These are phyloP conservation scores for Bellardia bayeri DNA, from an alignment of 2,888 invertebrate species.

Conservation along the genomic window DNA sequence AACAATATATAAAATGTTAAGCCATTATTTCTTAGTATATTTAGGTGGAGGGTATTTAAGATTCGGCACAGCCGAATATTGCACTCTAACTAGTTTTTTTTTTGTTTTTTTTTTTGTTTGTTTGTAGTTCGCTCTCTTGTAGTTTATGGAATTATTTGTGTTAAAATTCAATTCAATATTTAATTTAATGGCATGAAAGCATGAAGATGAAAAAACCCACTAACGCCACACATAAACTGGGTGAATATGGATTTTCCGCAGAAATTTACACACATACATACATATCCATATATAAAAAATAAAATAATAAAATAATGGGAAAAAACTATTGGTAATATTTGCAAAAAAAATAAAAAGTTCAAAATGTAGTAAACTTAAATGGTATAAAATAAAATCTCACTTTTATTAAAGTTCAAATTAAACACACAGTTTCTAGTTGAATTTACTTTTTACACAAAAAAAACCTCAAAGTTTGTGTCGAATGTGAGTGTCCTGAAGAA, in stretches of 20 bases:
- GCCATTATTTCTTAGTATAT: too few species aligned
- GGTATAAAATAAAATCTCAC: conserved; percentile 13
- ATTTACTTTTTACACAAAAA: conserved; percentile 11
- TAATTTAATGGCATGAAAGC: conserved; percentile 55
- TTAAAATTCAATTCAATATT: conserved; percentile 64
- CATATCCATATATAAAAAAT: not conserved
- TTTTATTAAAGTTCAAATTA: conserved; percentile 33
- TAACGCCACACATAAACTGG: conserved; percentile 38
- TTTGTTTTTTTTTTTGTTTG: not conserved
- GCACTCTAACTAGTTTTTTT: not conserved
- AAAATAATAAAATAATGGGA: conserved; percentile 15
- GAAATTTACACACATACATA: conserved; percentile 9
- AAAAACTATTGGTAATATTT: conserved; percentile 38
- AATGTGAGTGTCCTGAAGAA: too few species aligned
- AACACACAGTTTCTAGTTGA: conserved; percentile 41
- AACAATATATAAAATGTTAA: too few species aligned
- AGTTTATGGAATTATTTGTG: conserved; percentile 56
- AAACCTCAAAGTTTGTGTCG: too few species aligned
- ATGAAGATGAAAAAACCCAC: not conserved
- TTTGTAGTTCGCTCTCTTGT: not conserved
- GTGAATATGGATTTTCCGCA: conserved; percentile 39
- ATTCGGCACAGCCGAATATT: too few species aligned
- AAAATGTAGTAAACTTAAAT: conserved; percentile 13
- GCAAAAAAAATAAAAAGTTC: conserved; percentile 16
- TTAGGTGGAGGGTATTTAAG: too few species aligned